These are phyloP conservation scores for Caligus rogercresseyi DNA, from an alignment of 1,140 invertebrate species.

Conservation along the genomic window DNA sequence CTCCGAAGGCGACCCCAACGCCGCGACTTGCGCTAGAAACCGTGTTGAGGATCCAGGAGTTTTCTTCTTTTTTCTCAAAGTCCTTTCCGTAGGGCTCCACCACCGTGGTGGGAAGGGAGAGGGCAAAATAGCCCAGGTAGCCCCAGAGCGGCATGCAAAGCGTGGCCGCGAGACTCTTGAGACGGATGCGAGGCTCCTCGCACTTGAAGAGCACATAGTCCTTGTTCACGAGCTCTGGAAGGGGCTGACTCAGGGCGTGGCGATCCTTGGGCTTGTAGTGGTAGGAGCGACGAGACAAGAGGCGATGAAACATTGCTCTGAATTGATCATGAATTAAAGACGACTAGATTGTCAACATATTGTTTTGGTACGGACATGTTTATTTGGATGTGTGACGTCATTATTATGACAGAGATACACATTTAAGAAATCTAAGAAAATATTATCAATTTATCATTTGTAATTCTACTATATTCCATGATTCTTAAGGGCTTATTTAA, in stretches of 20 bases:
- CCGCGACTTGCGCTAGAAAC: slow-evolving; percentile 5
- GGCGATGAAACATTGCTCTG: too few relatives aligned
- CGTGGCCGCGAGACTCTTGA: not conserved
- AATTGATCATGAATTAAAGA: too few relatives aligned
- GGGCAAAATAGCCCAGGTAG: slow-evolving; percentile 5
- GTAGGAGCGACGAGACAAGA: not conserved
- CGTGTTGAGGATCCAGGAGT: not conserved
- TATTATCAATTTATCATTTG: too few relatives aligned
- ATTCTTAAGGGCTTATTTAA: too few relatives aligned
- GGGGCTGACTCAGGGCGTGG: not conserved
- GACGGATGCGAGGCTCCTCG: slow-evolving; percentile 3
- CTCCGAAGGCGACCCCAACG: not conserved
- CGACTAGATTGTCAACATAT: too few relatives aligned
- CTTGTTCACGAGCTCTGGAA: not conserved
- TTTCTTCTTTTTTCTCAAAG: not conserved
- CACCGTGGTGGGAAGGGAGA: not conserved
- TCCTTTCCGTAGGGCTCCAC: slow-evolving; percentile 1
- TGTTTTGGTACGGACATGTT: too few relatives aligned
- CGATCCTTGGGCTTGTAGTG: not conserved
- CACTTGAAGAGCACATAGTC: slow-evolving; percentile 1
- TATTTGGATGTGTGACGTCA: too few relatives aligned
- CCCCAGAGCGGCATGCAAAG: not conserved
- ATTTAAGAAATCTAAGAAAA: too few relatives aligned
- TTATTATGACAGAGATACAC: too few relatives aligned
- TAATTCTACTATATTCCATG: too few relatives aligned